A percentile compares a stretch with the other conserved stretches of the same genome.
These are phyloP conservation scores for Eretmocerus hayati DNA, from an alignment of 2,888 invertebrate species.

Conservation along the genomic window DNA sequence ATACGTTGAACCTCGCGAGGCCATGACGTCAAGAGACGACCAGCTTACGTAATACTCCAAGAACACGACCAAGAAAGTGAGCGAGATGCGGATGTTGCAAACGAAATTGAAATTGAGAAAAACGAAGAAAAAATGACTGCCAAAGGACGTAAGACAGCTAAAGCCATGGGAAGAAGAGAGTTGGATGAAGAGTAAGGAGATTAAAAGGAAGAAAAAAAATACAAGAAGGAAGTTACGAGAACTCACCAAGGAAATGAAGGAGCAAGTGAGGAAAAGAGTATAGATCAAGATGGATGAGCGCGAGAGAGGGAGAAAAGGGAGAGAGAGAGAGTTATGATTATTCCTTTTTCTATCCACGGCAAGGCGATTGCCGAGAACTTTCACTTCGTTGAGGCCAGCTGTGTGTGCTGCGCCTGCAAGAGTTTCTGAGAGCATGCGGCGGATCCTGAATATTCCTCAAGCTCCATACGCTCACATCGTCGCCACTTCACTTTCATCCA, in stretches of 20 bases:
- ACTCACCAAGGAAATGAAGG: no score
- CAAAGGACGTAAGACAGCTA: no score
- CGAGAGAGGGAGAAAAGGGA: no score
- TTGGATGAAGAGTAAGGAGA: no score
- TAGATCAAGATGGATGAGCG: no score
- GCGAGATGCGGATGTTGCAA: not conserved
- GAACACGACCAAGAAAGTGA: not conserved
- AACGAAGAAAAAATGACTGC: not conserved
- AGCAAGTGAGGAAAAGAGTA: no score
- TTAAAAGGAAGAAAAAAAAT: no score
- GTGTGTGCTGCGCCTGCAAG: conserved; percentile 7
- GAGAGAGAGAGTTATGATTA: conserved; percentile 16
- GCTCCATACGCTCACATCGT: not conserved
- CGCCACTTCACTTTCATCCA: conserved; percentile 14
- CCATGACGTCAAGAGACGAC: not conserved
- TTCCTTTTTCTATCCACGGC: not conserved
- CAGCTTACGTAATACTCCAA: not conserved
- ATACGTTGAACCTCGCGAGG: not conserved
- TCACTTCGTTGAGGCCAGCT: conserved; percentile 37
- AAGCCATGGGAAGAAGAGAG: no score
- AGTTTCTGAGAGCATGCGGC: not conserved
- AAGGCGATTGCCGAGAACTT: conserved; percentile 28
- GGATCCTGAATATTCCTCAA: conserved; percentile 5
- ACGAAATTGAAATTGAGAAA: not conserved
- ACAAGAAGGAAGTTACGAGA: no score